Conservation (phyloP, 2,113 vertebrate genomes). For the Echinops telfairi region DNA sequence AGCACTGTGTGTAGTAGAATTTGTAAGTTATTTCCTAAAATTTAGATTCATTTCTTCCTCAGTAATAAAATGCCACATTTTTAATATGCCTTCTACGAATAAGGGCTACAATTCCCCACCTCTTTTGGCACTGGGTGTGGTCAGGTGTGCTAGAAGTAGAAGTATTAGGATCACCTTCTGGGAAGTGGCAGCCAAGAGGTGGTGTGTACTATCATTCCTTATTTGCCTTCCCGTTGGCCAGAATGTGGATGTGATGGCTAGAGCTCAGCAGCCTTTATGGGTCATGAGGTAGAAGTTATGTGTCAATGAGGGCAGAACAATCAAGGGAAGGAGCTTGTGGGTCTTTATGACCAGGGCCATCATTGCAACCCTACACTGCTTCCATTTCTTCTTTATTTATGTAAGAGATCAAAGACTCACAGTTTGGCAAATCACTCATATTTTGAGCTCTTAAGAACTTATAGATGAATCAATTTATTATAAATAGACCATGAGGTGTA, state of each 20-base stretch:
- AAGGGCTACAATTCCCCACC: not conserved
- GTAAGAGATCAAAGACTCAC: not conserved
- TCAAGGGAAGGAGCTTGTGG: not conserved
- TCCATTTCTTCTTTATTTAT: not conserved
- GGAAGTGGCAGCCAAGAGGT: not conserved
- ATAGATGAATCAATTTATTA: not conserved
- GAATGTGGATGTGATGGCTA: not conserved
- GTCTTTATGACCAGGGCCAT: not conserved
- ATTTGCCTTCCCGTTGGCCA: not conserved
- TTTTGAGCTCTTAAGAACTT: slow-evolving; percentile 40
- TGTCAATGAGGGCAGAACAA: not conserved
- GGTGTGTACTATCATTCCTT: not conserved
- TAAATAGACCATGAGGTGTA: too few species aligned
- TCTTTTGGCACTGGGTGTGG: not conserved
- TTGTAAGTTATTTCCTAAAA: not conserved
- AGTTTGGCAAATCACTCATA: not conserved
- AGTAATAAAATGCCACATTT: not conserved
- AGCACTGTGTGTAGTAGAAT: not conserved
- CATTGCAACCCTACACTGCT: not conserved
- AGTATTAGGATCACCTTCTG: not conserved
- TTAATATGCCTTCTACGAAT: not conserved
- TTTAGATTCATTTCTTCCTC: not conserved
- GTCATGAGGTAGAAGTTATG: not conserved
- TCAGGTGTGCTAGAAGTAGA: not conserved
- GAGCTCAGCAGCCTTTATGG: not conserved